A percentile compares a stretch with the other conserved stretches of the same genome.
Conservation (phyloP, 2,113 vertebrate species). For the Cromileptes altivelis region DNA sequence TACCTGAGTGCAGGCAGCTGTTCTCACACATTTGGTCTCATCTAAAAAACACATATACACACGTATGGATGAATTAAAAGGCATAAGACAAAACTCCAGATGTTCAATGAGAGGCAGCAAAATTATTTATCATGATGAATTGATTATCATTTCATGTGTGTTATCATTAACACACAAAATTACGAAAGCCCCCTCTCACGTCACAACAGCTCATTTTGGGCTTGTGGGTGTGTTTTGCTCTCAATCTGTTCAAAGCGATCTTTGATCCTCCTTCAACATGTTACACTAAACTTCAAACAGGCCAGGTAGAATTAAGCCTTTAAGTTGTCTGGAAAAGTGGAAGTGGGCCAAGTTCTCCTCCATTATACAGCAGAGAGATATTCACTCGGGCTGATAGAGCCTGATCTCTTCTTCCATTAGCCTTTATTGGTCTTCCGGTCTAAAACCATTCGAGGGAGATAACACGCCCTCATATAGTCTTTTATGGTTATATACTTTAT, state of each 20-base stretch:
- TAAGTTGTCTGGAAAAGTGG: constrained; percentile 56
- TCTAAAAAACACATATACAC: background rate
- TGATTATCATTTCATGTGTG: background rate
- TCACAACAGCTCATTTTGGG: constrained; percentile 21
- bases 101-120: background rate
- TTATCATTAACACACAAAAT: background rate
- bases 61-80: background rate
- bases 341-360: constrained; percentile 65
- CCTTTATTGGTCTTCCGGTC: constrained; percentile 66
- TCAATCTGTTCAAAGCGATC: constrained; percentile 43
- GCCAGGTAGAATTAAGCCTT: constrained; percentile 51
- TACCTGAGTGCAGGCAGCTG: background rate
- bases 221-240: constrained; percentile 10
- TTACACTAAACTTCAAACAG: constrained; percentile 48
- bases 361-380: constrained; percentile 59
- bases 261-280: constrained; percentile 30
- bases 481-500: constrained; percentile 62
- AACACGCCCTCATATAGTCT: constrained; percentile 47
- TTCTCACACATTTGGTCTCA: background rate
- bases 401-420: constrained; percentile 67
- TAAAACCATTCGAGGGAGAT: constrained; percentile 60
- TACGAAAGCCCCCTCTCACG: background rate
- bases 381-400: constrained; percentile 42
- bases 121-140: background rate
- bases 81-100: background rate